Percentiles rank a stretch among this genome's conserved stretches.
Conservation (phyloP, 2,113 vertebrate genomes). For the Phalacrocorax pelagicus region DNA sequence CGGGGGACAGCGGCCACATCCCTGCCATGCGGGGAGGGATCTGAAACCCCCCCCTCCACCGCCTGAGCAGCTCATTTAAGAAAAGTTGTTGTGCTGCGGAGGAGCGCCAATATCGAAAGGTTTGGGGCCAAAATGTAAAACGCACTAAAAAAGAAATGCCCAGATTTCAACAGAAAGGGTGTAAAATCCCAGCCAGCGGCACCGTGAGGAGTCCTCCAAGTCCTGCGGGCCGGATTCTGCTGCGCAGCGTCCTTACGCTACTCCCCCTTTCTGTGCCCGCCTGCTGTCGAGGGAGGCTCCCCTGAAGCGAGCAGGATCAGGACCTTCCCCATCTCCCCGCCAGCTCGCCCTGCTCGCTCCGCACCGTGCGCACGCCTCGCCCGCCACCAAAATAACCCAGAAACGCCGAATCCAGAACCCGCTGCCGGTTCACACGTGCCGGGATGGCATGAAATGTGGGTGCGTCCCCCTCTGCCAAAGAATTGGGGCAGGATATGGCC, state of each 20-base stretch:
- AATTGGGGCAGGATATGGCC: background rate
- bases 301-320: background rate
- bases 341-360: background rate
- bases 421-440: background rate
- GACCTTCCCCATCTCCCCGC: background rate
- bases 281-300: background rate
- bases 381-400: background rate
- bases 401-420: background rate
- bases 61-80: background rate
- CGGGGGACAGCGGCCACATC: accelerated
- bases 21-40: accelerated
- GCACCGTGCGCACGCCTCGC: accelerated
- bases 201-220: background rate
- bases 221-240: accelerated
- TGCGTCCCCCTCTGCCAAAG: background rate
- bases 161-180: background rate
- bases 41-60: accelerated
- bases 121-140: background rate
- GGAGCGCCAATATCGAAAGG: background rate
- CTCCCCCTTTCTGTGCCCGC: background rate
- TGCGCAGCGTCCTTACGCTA: accelerated
- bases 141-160: accelerated
- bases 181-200: background rate
- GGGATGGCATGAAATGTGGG: background rate
- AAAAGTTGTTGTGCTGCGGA: background rate